Evolutionary conservation across 2,888 invertebrate species (phyloP).

Genomic region (Chaitophorus viminalis): DNA sequence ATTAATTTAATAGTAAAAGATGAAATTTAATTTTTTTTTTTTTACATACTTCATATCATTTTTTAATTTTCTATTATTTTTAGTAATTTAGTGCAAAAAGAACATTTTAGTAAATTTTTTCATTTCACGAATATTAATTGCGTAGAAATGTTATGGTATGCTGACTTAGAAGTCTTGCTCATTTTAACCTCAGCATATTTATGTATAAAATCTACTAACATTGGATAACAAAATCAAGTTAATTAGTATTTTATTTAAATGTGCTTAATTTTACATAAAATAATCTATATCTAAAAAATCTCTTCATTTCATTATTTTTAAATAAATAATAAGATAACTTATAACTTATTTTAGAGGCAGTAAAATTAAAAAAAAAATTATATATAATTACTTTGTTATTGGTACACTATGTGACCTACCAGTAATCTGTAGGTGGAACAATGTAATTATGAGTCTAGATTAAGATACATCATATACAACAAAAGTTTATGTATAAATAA

Average conservation of each 20-base stretch:
- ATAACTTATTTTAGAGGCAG: neutral
- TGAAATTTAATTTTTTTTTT: no score
- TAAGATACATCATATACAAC: neutral
- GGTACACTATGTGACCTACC: neutral
- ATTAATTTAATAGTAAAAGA: no score
- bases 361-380: neutral
- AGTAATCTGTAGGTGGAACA: neutral
- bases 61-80: no score
- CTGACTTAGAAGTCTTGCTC: no score
- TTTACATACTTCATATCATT: no score
- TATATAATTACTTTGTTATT: neutral
- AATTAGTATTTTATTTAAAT: neutral
- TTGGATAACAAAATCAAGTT: neutral
- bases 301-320: neutral
- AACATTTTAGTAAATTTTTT: no score
- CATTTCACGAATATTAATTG: no score
- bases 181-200: no score
- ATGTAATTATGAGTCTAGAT: slow-evolving; percentile 8
- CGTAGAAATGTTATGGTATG: no score
- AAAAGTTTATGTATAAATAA: neutral
- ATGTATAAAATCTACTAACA: no score
- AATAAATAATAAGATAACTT: neutral
- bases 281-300: neutral
- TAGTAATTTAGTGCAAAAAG: no score
- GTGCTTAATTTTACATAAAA: neutral